These are phyloP conservation scores for Drosophila cognata DNA, from an alignment of 2,888 invertebrate species.

Conservation along the genomic window DNA sequence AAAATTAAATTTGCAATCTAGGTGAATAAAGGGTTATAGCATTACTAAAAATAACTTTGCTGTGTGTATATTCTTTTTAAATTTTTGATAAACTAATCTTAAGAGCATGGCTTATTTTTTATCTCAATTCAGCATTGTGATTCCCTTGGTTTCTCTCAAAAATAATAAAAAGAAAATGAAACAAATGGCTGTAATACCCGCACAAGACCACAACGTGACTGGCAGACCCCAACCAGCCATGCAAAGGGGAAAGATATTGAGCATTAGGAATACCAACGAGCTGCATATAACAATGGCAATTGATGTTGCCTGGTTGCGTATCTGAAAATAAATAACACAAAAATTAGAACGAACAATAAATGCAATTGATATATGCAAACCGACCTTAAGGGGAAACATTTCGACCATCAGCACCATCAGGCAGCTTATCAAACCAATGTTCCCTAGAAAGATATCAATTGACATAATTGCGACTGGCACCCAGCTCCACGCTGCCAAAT, in stretches of 20 bases:
- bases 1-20: neutral
- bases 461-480: constrained; percentile 80
- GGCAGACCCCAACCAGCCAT: constrained; percentile 64
- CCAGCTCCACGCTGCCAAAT: constrained; percentile 72
- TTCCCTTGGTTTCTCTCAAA: constrained; percentile 81
- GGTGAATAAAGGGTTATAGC: neutral
- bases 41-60: neutral
- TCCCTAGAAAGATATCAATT: constrained; percentile 77
- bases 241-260: constrained; percentile 80
- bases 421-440: constrained; percentile 80
- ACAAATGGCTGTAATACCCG: constrained; percentile 52
- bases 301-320: constrained; percentile 75
- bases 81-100: neutral
- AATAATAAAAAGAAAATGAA: constrained; percentile 66
- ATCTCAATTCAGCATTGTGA: constrained; percentile 65
- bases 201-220: constrained; percentile 76
- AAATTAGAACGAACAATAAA: neutral
- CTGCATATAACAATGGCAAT: constrained; percentile 71
- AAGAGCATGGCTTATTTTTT: neutral
- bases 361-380: neutral
- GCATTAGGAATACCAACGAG: constrained; percentile 65
- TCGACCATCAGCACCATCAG: constrained; percentile 82
- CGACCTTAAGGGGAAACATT: constrained; percentile 82
- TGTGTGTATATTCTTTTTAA: too few relatives aligned
- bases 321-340: constrained; percentile 53